Evolutionary conservation across 2,797 vertebrate species (phyloP).

Genomic region (Botia almorhae): DNA sequence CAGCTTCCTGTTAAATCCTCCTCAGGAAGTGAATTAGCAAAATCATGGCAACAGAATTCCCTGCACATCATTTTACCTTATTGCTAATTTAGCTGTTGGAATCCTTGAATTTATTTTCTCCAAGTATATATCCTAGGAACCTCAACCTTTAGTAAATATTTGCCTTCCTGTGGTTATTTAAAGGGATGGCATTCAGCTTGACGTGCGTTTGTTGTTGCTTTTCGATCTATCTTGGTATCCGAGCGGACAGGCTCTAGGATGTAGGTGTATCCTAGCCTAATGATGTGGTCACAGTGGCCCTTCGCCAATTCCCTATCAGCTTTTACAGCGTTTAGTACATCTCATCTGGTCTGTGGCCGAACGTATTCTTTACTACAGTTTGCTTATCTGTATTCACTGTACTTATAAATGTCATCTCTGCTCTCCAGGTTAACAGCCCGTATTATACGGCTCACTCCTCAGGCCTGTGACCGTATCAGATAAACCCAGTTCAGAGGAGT

Average conservation of each 20-base stretch:
- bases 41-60: background rate
- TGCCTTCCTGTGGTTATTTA: constrained; percentile 16
- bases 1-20: background rate
- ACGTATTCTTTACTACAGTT: background rate
- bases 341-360: background rate
- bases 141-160: constrained; percentile 24
- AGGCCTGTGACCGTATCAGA: constrained; percentile 79
- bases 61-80: background rate
- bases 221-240: constrained; percentile 8
- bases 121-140: background rate
- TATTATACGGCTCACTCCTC: constrained; percentile 82
- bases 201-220: background rate
- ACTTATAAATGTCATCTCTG: background rate
- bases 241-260: constrained; percentile 6
- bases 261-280: constrained; percentile 13
- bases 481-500: background rate
- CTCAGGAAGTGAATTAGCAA: constrained; percentile 26
- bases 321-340: background rate
- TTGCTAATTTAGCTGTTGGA: background rate
- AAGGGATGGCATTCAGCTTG: background rate
- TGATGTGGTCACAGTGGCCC: background rate
- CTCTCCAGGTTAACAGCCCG: constrained; percentile 85
- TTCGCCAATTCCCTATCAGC: background rate
- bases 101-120: background rate
- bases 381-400: constrained; percentile 1